Evolutionary conservation across 2,888 invertebrate genomes (phyloP).

Genomic region (Orthosia incerta): DNA sequence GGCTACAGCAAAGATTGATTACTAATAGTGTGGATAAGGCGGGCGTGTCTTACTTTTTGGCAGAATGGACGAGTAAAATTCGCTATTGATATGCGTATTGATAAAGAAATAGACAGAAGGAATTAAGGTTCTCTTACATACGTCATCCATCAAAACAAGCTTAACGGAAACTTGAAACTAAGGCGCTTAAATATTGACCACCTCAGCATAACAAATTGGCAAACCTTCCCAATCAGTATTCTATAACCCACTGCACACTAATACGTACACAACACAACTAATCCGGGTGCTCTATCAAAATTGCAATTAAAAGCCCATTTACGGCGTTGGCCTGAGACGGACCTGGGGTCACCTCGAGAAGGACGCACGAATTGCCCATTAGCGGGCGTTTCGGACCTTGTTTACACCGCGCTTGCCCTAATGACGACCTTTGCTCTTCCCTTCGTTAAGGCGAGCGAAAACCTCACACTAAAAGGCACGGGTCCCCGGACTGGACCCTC

Average conservation of each 20-base stretch:
- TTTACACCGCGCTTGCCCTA: conserved; percentile 91
- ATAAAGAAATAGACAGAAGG: background rate
- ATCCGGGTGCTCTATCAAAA: conserved; percentile 88
- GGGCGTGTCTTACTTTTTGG: conserved; percentile 13
- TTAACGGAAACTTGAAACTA: background rate
- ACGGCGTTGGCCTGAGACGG: conserved; percentile 84
- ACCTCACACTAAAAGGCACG: conserved; percentile 91
- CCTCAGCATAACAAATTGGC: conserved; percentile 29
- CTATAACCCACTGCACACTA: conserved; percentile 68
- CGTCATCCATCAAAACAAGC: background rate
- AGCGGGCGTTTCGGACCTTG: conserved; percentile 91
- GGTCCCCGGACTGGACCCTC: conserved; percentile 86
- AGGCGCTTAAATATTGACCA: conserved; percentile 21
- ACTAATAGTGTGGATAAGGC: conserved; percentile 63
- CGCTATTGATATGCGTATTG: too few species aligned
- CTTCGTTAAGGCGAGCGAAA: conserved; percentile 91
- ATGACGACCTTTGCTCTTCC: conserved; percentile 92
- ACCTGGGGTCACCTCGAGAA: conserved; percentile 89
- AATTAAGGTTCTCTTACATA: background rate
- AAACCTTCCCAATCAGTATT: conserved; percentile 36
- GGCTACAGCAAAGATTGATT: conserved; percentile 77
- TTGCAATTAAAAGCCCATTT: conserved; percentile 91
- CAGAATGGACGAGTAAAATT: background rate
- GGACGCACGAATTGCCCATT: conserved; percentile 91
- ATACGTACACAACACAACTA: conserved; percentile 81